These are phyloP conservation scores for Zonotrichia leucophrys DNA, from an alignment of 2,113 vertebrate genomes.

Conservation along the genomic window DNA sequence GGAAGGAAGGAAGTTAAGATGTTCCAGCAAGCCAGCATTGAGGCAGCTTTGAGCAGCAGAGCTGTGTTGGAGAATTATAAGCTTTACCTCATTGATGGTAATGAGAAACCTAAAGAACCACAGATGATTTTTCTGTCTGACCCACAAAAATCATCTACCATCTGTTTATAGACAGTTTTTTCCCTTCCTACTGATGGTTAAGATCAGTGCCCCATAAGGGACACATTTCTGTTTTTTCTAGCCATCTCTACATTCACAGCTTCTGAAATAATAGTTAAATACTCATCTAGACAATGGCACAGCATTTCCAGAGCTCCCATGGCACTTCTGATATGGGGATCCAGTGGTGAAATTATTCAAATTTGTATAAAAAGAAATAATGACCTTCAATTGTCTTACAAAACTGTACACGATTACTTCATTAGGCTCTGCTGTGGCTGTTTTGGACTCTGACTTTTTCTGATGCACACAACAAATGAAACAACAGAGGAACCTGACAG, in stretches of 20 bases:
- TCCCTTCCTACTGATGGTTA: neutral
- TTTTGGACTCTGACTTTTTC: neutral
- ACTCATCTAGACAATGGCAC: neutral
- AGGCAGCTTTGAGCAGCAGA: neutral
- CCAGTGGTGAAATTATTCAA: neutral
- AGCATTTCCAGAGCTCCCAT: neutral
- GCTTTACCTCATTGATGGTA: neutral
- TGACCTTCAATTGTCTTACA: neutral
- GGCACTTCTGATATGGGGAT: neutral
- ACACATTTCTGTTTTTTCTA: neutral
- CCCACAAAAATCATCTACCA: neutral
- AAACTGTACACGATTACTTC: neutral
- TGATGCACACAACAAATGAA: neutral
- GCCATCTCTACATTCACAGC: fast-evolving
- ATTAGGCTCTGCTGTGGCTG: neutral
- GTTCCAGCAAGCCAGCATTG: neutral
- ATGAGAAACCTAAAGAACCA: neutral
- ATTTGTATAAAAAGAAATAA: neutral
- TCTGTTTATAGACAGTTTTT: neutral
- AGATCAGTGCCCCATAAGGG: neutral
- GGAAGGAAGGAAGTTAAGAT: neutral
- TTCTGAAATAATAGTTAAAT: neutral
- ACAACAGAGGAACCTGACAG: neutral
- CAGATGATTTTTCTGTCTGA: neutral
- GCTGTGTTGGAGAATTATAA: neutral